Percentiles rank a stretch among this genome's conserved stretches.
These are phyloP conservation scores for Carcinoscorpius rotundicauda DNA, from an alignment of 1,140 invertebrate species.

Conservation along the genomic window DNA sequence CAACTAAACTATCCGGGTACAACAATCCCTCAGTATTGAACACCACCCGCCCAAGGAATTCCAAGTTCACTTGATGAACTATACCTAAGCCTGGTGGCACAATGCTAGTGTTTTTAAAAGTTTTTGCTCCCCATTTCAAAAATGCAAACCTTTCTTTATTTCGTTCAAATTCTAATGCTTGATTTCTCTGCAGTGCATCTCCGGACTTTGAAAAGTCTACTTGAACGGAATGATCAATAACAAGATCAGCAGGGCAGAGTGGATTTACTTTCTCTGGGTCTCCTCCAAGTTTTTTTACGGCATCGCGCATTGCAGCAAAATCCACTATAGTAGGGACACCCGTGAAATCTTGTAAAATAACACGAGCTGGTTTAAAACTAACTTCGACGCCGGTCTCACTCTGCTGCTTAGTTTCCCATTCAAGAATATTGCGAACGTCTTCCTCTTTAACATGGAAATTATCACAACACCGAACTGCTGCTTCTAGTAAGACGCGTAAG, in stretches of 20 bases:
- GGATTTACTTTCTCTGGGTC: conserved; percentile 43
- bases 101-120: conserved; percentile 42
- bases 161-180: conserved; percentile 40
- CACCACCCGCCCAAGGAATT: conserved; percentile 39
- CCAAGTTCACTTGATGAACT: conserved; percentile 44
- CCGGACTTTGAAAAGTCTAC: conserved; percentile 37
- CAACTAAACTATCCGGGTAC: conserved; percentile 44
- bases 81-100: conserved; percentile 45
- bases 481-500: conserved; percentile 84
- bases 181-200: conserved; percentile 39
- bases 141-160: conserved; percentile 42
- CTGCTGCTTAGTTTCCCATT: conserved; percentile 70
- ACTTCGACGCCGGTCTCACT: conserved; percentile 62
- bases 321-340: conserved; percentile 44
- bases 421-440: conserved; percentile 83
- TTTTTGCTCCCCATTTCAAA: conserved; percentile 42
- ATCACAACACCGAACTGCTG: conserved; percentile 91
- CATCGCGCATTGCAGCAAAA: conserved; percentile 44
- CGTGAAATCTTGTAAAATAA: conserved; percentile 28
- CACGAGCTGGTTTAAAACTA: conserved; percentile 26
- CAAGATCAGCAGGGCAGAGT: conserved; percentile 41
- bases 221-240: conserved; percentile 45
- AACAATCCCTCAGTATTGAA: conserved; percentile 29
- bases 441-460: conserved; percentile 69
- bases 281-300: conserved; percentile 36